Base-by-base conservation (phyloP, 1,140 invertebrate genomes). In the Steinernema feltiae region DNA sequence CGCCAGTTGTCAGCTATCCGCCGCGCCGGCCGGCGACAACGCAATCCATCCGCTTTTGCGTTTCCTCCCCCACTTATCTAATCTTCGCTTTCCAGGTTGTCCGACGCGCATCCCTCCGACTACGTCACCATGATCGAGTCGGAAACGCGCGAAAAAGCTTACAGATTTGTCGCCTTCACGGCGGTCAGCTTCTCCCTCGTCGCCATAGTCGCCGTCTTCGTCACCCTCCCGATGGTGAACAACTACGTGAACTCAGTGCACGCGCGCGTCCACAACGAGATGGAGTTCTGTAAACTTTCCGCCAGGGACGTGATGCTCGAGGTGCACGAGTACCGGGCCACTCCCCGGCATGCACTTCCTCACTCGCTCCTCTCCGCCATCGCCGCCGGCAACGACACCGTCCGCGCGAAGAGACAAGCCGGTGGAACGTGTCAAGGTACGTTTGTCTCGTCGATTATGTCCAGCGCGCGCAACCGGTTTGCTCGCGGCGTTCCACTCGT, bases 201-300 rank as follows among this genome's bases (percentile, higher is more conserved):
- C 15, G 82, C 84, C 24, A 85, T 85, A 69, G 79, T 85, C 27
- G 80, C 85, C 12, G 82, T 86, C 0, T 85, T 86, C 48, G 78
- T 86, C 63, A 86, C 83, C 15, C 69, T 85, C 29, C 84, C 84
- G 17, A 78, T 85, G 48, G 83, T 85, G n/a, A 86, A 85, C 77
- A 86, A 86, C 71, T 85, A 85, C 73, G 80, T 85, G 27, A 85
- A 84, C 76, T 84, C 77, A 48, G 82, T 85, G 1, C 84, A 85
- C 48, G 71, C 74, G 21, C 76, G 85, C 15, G 85, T 85, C 1
- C 80, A 86, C 31, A 69, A 78, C 48, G 84, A 85, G 74, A 86
- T 86, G 85, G 85, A 86, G 30, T 86, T 85, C 73, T 85, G 84
- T 79, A 86, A 85, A 83, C 71, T 85, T n/a, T 86, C 85, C 18